Base-by-base conservation (phyloP, 2,888 invertebrate genomes). In the Sesia bembeciformis region DNA sequence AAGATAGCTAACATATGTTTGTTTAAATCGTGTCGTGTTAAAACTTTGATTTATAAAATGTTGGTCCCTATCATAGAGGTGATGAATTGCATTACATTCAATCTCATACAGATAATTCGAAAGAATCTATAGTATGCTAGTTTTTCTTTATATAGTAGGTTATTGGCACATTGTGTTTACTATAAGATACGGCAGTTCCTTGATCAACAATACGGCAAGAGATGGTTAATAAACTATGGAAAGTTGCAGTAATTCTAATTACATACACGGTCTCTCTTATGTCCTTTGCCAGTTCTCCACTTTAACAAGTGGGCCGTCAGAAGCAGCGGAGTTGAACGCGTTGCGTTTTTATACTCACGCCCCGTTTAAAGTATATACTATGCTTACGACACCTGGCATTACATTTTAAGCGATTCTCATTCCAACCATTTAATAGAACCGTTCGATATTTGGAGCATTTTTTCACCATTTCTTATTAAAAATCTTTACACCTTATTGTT, bases 261-360 rank as follows among this genome's bases (percentile, higher is more conserved):
- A 46, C 46, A 46, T 23, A 46, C 46, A 46, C 23, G 46, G 46
- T 46, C 52, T 56, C 56, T 57, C 54, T 57, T 42, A 55, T 64
- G 63, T 67, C 65, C 66, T 65, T 66, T 62, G 58, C 60, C 56
- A 60, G 64, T 61, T 62, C 63, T 62, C 70, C 68, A 69, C 71
- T 70, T 68, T 68, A 70, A 63, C 74, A 81, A 78, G 72, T 81
- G 67, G 81, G 70, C 60, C 80, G 67, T 57, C 59, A 61, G 58
- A 64, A 59, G 64, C 78, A 72, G 69, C 71, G 64, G 67, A 76
- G 67, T 75, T 64, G 72, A 78, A 80, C 77, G 65, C 58, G 66
- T 78, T 78, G 72, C 74, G 74, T 78, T 76, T 71, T 75, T 71
- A 71, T 69, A 73, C 64, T 62, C 60, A 60, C 60, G 62, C 62